Evolutionary conservation across 2,888 invertebrate species (phyloP), one percentile per base, ranked within the genome.

Genomic region (Parochlus steinenii): DNA sequence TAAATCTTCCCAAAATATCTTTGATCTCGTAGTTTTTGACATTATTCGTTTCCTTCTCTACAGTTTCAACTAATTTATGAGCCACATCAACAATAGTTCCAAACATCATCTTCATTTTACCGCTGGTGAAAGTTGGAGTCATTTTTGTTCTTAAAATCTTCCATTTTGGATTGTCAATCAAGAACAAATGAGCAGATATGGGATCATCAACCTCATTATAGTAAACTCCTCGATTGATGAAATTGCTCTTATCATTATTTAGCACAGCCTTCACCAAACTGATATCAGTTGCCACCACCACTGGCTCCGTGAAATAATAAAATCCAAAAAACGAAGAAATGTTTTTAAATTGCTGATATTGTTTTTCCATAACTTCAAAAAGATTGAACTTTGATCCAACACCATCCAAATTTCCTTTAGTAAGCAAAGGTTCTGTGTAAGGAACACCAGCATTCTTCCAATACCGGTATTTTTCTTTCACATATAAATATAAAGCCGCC

Each of bases 231-330:
- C 46, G 1, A 54, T 14, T 35, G 18, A 37, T 28, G 39, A 27
- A 29, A n/a, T n/a, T n/a, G n/a, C n/a, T 30, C 12, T 56, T 56
- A 16, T 55, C 56, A 17, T 48, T 53, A 4, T 53, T 48, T 4
- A 55, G 33, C 8, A 55, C 46, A 1, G 41, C 37, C 30, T 54
- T 55, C 0, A 46, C 41, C 19, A 44, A 41, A 20, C 40, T 47
- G 5, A 42, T 39, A 18, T 43, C 48, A 31, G 49, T 25, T 2
- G 51, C 33, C 1, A 56, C 43, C 3, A 31, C 38, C 2, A 22
- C 19, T 7, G 42, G 41, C 14, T 30, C 16, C 25, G 36, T 33
- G 38, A 45, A 22, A 40, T 37, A 0, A 31, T 46, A 1, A 42
- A 44, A 1, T 0, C 58, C 55, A 1, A 42, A 47, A 28, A 51